Conservation (phyloP, 2,888 invertebrate species). For the Apodemia zela region DNA sequence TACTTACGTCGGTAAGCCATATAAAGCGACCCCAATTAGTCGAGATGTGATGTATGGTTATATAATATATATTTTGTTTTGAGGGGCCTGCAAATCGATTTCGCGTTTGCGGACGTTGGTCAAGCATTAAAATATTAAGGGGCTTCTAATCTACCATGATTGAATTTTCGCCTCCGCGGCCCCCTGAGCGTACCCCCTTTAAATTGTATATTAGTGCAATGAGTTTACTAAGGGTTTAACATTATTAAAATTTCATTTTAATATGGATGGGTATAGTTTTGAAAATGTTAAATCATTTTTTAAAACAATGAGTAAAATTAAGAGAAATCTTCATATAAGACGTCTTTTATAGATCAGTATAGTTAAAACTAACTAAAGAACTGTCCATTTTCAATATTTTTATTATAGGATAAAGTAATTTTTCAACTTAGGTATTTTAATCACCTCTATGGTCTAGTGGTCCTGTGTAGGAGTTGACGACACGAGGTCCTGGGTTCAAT, state of each 20-base stretch:
- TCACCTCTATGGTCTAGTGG: too few species aligned
- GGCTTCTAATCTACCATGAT: slow-evolving; percentile 75
- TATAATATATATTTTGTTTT: slow-evolving; percentile 64
- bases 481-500: too few species aligned
- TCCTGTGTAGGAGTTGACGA: too few species aligned
- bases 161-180: slow-evolving; percentile 70
- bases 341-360: too few species aligned
- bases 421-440: too few species aligned
- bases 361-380: too few species aligned
- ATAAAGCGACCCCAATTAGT: slow-evolving; percentile 79
- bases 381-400: too few species aligned
- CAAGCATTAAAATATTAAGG: slow-evolving; percentile 79
- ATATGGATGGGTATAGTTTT: not conserved
- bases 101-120: slow-evolving; percentile 69
- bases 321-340: too few species aligned
- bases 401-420: too few species aligned
- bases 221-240: not conserved
- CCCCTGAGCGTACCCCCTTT: slow-evolving; percentile 46
- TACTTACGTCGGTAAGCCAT: slow-evolving; percentile 78
- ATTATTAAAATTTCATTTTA: not conserved
- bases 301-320: too few species aligned
- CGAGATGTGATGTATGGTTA: slow-evolving; percentile 69
- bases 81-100: slow-evolving; percentile 66
- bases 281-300: too few species aligned
- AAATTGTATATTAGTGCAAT: slow-evolving; percentile 42